Conservation (phyloP, 2,888 invertebrate genomes). For the Drosophila buzzatii region DNA sequence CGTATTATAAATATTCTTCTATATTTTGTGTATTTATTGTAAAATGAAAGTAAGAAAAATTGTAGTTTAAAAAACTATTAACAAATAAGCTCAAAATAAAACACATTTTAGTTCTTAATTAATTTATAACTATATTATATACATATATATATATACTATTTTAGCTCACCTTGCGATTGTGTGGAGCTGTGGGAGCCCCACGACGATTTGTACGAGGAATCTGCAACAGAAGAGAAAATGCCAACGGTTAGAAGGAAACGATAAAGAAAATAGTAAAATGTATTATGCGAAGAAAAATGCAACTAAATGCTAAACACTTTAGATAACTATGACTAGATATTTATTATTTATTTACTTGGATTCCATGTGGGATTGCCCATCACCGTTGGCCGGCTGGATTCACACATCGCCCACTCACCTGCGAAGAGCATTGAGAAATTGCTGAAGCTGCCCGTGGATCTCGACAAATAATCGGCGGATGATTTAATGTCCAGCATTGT, state of each 20-base stretch:
- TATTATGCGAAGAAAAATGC: not conserved
- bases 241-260: not conserved
- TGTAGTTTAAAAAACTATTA: no score
- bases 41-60: no score
- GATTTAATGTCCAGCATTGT: conserved; percentile 96
- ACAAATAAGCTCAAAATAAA: not conserved
- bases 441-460: conserved; percentile 94
- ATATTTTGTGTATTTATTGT: no score
- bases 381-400: conserved; percentile 72
- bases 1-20: no score
- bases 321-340: conserved; percentile 37
- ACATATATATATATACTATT: not conserved
- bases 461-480: conserved; percentile 95
- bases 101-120: not conserved
- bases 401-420: conserved; percentile 87
- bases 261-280: not conserved
- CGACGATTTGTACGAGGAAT: conserved; percentile 94
- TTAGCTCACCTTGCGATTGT: conserved; percentile 90
- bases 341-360: conserved; percentile 70
- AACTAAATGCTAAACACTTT: conserved; percentile 2
- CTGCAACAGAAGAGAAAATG: conserved; percentile 87
- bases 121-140: not conserved
- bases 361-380: conserved; percentile 72
- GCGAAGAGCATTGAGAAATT: conserved; percentile 98
- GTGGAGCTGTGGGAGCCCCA: conserved; percentile 92